Conservation (phyloP, 2,888 invertebrate genomes). For the Ypsolopha sequella region DNA sequence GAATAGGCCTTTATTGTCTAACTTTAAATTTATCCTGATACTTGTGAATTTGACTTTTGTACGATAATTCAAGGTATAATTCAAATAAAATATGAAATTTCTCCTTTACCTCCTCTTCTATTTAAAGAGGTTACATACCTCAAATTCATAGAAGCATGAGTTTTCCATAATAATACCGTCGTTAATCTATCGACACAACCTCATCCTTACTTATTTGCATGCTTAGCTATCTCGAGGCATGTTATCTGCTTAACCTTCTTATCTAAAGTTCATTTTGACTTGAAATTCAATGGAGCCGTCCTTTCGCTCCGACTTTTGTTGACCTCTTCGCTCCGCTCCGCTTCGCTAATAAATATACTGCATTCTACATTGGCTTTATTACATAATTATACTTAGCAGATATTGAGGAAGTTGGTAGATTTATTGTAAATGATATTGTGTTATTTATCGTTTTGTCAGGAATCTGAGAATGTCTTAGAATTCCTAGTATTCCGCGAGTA, state of each 20-base stretch:
- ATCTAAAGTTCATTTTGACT: conserved; percentile 11
- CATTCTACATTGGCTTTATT: not conserved
- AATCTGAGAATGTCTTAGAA: not conserved
- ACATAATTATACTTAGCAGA: not conserved
- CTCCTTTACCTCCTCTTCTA: too few species aligned
- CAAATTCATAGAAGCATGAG: too few species aligned
- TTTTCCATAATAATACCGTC: too few species aligned
- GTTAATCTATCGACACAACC: not conserved
- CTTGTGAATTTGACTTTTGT: too few species aligned
- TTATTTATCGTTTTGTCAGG: not conserved
- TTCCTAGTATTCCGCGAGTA: not conserved
- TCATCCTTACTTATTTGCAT: conserved; percentile 22
- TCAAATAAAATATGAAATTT: too few species aligned
- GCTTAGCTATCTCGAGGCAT: conserved; percentile 17
- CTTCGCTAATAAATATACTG: not conserved
- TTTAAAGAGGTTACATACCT: too few species aligned
- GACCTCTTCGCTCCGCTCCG: not conserved
- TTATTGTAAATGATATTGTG: not conserved
- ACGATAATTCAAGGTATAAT: too few species aligned
- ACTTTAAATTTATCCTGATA: too few species aligned
- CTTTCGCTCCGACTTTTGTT: not conserved
- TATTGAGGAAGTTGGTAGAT: not conserved
- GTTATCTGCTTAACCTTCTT: conserved; percentile 17
- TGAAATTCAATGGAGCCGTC: conserved; percentile 4
- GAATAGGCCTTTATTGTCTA: too few species aligned